phyloP scores from a whole-genome alignment of 2,113 vertebrate genomes.

The Nothobranchius kuhntae region DNA sequence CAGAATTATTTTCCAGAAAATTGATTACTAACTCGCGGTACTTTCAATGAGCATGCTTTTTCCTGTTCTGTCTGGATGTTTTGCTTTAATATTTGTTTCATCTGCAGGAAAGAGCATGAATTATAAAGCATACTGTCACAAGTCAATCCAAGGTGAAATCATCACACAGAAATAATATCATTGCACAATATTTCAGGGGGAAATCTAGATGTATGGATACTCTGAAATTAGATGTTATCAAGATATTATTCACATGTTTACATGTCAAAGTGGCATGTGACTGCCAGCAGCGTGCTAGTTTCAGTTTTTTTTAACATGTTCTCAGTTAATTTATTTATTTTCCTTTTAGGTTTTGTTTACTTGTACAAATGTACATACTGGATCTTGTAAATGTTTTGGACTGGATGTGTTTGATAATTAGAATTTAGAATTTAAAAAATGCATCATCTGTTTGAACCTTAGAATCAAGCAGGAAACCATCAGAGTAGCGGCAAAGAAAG shows the following conservation, averaged over 20 bases:
- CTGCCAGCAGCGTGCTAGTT: not conserved
- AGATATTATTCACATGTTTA: slow-evolving; percentile 11
- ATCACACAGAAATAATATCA: too few species aligned
- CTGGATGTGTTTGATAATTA: slow-evolving; percentile 49
- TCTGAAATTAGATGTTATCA: slow-evolving; percentile 21
- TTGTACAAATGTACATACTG: slow-evolving; percentile 69
- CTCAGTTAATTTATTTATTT: slow-evolving; percentile 65
- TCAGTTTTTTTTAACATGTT: not conserved
- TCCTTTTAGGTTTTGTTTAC: slow-evolving; percentile 20
- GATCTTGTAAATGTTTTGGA: slow-evolving; percentile 66
- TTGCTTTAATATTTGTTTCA: too few species aligned
- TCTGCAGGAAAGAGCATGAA: not conserved
- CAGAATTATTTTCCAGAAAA: slow-evolving; percentile 16
- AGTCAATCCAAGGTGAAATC: not conserved
- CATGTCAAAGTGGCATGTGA: slow-evolving; percentile 1
- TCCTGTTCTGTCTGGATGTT: not conserved
- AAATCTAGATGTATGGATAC: slow-evolving; percentile 2
- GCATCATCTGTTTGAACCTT: slow-evolving; percentile 32
- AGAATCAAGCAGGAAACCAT: slow-evolving; percentile 33
- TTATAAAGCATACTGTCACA: not conserved
- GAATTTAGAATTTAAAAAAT: slow-evolving; percentile 38
- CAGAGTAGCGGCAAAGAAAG: not conserved
- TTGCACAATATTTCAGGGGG: too few species aligned
- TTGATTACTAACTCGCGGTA: slow-evolving; percentile 9
- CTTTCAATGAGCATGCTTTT: slow-evolving; percentile 14